These are phyloP conservation scores for Taenaris catops DNA, from an alignment of 2,888 invertebrate genomes.

Conservation along the genomic window DNA sequence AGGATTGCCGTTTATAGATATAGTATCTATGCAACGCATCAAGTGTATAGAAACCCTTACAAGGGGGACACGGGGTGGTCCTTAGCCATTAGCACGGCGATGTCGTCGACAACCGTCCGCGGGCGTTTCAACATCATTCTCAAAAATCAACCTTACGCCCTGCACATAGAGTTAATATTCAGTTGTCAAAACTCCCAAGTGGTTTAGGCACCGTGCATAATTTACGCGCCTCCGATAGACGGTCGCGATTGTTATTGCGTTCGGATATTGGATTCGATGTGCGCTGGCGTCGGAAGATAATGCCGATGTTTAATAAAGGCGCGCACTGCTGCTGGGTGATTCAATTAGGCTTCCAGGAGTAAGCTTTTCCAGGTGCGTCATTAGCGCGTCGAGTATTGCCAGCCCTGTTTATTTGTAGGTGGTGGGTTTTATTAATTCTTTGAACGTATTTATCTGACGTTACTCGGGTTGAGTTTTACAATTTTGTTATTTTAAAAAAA, in stretches of 20 bases:
- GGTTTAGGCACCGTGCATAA: slow-evolving; percentile 55
- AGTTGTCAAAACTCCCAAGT: slow-evolving; percentile 13
- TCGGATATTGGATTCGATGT: slow-evolving; percentile 73
- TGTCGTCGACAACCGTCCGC: slow-evolving; percentile 57
- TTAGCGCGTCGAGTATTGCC: slow-evolving; percentile 2
- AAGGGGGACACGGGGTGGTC: slow-evolving; percentile 42
- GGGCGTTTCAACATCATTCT: slow-evolving; percentile 18
- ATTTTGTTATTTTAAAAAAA: too few species aligned
- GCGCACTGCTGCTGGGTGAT: slow-evolving; percentile 22
- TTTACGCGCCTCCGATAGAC: slow-evolving; percentile 76
- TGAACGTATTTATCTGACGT: too few species aligned
- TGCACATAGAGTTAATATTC: slow-evolving; percentile 31
- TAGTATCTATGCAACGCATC: slow-evolving; percentile 6
- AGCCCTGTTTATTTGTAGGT: not conserved
- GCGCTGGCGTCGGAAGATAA: slow-evolving; percentile 52
- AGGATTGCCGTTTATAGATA: too few species aligned
- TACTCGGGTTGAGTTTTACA: too few species aligned
- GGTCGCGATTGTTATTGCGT: slow-evolving; percentile 75
- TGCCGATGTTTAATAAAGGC: slow-evolving; percentile 29
- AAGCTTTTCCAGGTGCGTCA: slow-evolving; percentile 15
- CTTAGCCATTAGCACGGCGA: slow-evolving; percentile 65
- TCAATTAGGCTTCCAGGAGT: slow-evolving; percentile 20
- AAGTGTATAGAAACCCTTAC: slow-evolving; percentile 18
- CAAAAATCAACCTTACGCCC: slow-evolving; percentile 24
- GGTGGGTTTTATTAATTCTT: too few species aligned